Base-by-base conservation (phyloP, 2,113 vertebrate species). In the Formicarius rufipectus region DNA sequence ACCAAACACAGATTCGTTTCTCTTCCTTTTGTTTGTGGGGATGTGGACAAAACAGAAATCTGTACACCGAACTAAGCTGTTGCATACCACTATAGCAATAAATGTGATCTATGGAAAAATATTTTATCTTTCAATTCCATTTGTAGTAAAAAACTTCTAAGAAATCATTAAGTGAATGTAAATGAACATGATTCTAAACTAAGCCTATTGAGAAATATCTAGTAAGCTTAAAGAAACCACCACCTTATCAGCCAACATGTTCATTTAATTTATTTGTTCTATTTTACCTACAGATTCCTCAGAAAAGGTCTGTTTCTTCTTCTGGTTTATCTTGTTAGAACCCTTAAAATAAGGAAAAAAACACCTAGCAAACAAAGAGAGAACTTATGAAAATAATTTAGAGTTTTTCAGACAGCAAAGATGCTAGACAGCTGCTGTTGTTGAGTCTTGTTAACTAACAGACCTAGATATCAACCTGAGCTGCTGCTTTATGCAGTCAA, bases 1-100 rank as follows among this genome's bases (percentile, higher is more conserved):
- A 14, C 4, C 8, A 9, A 44, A 10, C 5, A 30, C 1, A 7
- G 4, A 8, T 49, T 75, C 2, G 58, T 66, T 40, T 4, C 3
- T 49, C 15, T 42, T 62, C 9, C 25, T 40, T 25, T n/a, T 59
- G 4, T 10, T 78, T 45, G 6, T 12, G 58, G n/a, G 10, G 13
- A 45, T 55, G 14, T 28, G 56, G 15, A 62, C 12, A 72, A 73
- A 82, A 4, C 3, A 53, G 18, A 60, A 78, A 82, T 44, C 28
- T 56, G 3, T 39, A 24, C 17, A 18, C 5, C 67, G 42, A 56
- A 50, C 21, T 10, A 44, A 13, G 2, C 31, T 69, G 58, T 72
- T 31, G 4, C 5, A 39, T 52, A 31, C 14, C 24, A n/a, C 33
- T 42, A 5, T 16, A 90, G 9, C 53, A 71, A 66, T 27, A 56